Evolutionary conservation across 2,797 vertebrate species (phyloP), one percentile per base, ranked within the genome.

Genomic region (Micromesistius poutassou): DNA sequence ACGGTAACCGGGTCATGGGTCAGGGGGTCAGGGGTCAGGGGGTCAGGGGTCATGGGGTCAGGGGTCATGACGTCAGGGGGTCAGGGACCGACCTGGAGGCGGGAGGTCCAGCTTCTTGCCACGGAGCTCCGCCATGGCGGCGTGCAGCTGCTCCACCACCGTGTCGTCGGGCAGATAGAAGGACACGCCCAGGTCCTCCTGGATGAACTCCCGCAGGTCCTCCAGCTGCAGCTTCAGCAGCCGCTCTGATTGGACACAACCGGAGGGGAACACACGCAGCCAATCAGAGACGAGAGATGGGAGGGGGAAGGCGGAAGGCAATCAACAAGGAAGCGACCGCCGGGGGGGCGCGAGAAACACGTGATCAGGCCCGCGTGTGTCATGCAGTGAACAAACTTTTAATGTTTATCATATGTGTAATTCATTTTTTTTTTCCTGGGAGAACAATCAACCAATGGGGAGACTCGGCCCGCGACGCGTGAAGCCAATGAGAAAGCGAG

Each of bases 121-220:
- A 80, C 90, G 93, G 1, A 96, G 92, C 71, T 96, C 95, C 0
- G 86, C 84, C 94, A 94, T 94, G 0, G 93, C 92, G 5, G 84
- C 84, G 86, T 96, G 94, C 70, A 96, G 89, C 25, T 96, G 94
- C 81, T 96, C 94, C 0, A 95, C 87, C 76, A 96, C 94, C 0
- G 80, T 16, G 42, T 97, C 93, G 0, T 96, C 95, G 19, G 93
- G 93, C 0, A 93, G 91, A 79, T 93, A 87, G 87, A 94, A 91
- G 30, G 95, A 95, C 68, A 80, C 86, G 0, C 92, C 90, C 30
- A 94, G 93, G 77, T 91, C 90, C 89, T 96, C 95, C 89, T 96
- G 95, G 71, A 96, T 92, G 77, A 96, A 96, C 81, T 96, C 95
- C 82, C 94, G 90, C 71, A 96, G 88, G 68, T 96, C 95, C 85